Base-by-base conservation (phyloP, 1,140 invertebrate species). In the Neelides sp. region DNA sequence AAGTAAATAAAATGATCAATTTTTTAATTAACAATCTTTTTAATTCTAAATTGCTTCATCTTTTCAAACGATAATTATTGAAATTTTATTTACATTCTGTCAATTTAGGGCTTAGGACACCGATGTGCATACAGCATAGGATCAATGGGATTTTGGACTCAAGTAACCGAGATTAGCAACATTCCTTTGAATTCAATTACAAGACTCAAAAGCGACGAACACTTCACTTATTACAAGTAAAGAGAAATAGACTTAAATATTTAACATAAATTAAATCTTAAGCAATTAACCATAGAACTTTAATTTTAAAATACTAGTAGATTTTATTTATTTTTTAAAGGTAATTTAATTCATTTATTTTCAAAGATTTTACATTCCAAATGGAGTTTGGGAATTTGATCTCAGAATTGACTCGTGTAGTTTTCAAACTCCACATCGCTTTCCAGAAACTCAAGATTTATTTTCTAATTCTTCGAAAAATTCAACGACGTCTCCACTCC, bases 41-140 rank as follows among this genome's bases (percentile, higher is more conserved):
- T 47, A 42, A 10, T 39, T 12, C 35, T n/a, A 46, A 30, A 26
- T 5, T 4, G 13, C 8, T n/a, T n/a, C 8, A 34, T n/a, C n/a
- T 34, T 34, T 10, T 8, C 30, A 10, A 10, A 34, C 8, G 8
- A 34, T n/a, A 10, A 34, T 34, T 34, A 34, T n/a, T n/a, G 30
- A 8, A 34, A 40, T 40, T 40, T 40, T 40, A 12, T 10, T 8
- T 5, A 35, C 17, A n/a, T 47, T 12, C 46, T 50, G 30, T 28
- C 53, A 58, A 0, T 44, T n/a, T n/a, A 65, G 64, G 65, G 64
- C 4, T 53, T 68, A 20, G 61, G 63, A 54, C 75, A 70, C 43
- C 75, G 71, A 64, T 73, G 55, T 59, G 64, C 65, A 27, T 76
- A 75, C 49, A 74, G 71, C 54, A 63, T 76, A 50, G 73, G 72